phyloP scores from a whole-genome alignment of 2,797 vertebrate species.

The Channa striata region DNA sequence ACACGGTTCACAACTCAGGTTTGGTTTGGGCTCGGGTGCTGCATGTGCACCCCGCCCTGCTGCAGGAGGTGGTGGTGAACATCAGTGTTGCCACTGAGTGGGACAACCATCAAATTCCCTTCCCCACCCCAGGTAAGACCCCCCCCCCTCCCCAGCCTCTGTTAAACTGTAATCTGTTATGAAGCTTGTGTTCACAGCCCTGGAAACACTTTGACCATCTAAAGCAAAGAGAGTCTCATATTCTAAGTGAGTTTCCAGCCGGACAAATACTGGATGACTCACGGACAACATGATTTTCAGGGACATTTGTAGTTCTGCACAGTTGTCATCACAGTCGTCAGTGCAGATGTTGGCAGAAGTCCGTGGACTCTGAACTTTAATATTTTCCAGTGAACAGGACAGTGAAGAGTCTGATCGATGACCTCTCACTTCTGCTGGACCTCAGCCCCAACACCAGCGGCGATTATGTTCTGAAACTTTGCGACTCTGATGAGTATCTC shows the following conservation, averaged over 20 bases:
- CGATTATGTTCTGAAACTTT: slow-evolving; percentile 76
- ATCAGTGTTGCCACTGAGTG: slow-evolving; percentile 65
- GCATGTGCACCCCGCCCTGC: slow-evolving; percentile 64
- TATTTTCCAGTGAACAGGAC: slow-evolving; percentile 73
- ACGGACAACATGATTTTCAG: no score
- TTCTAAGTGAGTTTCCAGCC: no score
- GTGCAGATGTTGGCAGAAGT: slow-evolving; percentile 16
- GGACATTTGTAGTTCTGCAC: no score
- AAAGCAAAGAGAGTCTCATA: no score
- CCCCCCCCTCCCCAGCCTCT: no score
- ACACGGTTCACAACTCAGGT: slow-evolving; percentile 56
- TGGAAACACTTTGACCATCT: no score
- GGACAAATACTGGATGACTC: no score
- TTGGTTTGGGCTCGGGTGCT: slow-evolving; percentile 69
- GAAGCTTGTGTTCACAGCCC: no score
- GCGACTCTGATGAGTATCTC: slow-evolving; percentile 80
- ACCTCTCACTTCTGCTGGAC: slow-evolving; percentile 67
- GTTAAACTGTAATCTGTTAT: not conserved
- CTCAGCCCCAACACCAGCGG: not conserved
- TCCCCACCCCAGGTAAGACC: slow-evolving; percentile 72
- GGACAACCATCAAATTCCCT: slow-evolving; percentile 50
- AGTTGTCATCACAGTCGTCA: not conserved
- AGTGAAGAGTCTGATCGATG: slow-evolving; percentile 73
- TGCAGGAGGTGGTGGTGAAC: slow-evolving; percentile 68
- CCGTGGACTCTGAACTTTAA: slow-evolving; percentile 41